A percentile compares a stretch with the other conserved stretches of the same genome.
phyloP scores from a whole-genome alignment of 2,113 vertebrate genomes.

The Leptobrachium leishanense region DNA sequence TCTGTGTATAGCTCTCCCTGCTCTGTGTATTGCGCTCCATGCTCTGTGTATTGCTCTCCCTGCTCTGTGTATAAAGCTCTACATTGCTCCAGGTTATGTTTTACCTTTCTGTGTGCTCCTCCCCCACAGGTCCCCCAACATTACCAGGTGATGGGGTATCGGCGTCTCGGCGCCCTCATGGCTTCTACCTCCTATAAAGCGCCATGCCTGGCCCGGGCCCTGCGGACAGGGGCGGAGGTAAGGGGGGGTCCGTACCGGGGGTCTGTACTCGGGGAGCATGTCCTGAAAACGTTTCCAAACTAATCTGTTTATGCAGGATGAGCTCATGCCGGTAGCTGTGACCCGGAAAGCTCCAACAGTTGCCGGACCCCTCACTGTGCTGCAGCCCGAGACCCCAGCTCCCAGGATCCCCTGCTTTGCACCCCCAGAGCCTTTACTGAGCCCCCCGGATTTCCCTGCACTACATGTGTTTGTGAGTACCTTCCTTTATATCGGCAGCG shows the following conservation, averaged over 20 bases:
- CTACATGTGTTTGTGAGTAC: constrained; percentile 88
- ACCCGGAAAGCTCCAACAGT: too few relatives aligned
- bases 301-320: constrained; percentile 66
- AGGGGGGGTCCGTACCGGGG: constrained; percentile 7
- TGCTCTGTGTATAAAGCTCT: too few relatives aligned
- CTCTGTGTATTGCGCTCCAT: neutral
- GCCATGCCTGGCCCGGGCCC: constrained; percentile 60
- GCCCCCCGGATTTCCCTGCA: constrained; percentile 65
- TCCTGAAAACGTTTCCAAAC: constrained; percentile 29
- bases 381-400: too few relatives aligned
- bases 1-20: too few relatives aligned
- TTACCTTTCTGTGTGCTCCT: neutral
- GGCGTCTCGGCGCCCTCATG: constrained; percentile 64
- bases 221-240: constrained; percentile 79
- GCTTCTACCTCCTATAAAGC: constrained; percentile 67
- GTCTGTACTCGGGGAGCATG: too few relatives aligned
- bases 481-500: too few relatives aligned
- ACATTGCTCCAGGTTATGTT: too few relatives aligned
- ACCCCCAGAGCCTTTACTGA: constrained; percentile 69
- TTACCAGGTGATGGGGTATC: constrained; percentile 76
- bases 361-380: too few relatives aligned
- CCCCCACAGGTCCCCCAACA: constrained; percentile 78
- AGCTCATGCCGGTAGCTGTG: constrained; percentile 55
- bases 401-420: neutral
- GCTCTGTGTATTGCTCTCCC: neutral